Conservation (phyloP, 2,888 invertebrate species). For the Linhomoeus sp. region DNA sequence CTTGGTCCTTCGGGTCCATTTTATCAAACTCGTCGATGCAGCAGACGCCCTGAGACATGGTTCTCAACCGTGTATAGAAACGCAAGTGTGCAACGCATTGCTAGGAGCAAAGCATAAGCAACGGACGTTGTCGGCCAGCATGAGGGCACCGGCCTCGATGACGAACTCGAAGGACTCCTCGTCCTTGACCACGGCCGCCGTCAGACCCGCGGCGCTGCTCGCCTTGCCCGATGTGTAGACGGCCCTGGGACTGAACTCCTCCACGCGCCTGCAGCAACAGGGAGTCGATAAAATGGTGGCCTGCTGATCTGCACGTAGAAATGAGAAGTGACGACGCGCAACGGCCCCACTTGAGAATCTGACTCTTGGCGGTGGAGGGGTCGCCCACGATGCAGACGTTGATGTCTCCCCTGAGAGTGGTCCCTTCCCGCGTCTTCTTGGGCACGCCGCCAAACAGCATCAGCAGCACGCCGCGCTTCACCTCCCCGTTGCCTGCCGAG, state of each 20-base stretch:
- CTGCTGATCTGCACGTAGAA: too few species aligned
- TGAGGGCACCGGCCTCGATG: constrained; percentile 96
- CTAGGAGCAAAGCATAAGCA: constrained; percentile 7
- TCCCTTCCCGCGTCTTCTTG: constrained; percentile 74
- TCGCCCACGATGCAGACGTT: constrained; percentile 96
- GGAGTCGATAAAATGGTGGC: background rate
- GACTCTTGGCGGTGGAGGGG: constrained; percentile 94
- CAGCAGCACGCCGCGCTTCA: constrained; percentile 63
- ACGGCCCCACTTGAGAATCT: constrained; percentile 75
- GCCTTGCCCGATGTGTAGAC: constrained; percentile 98
- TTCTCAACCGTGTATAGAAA: too few species aligned
- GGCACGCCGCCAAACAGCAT: constrained; percentile 94
- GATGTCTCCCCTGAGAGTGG: constrained; percentile 78
- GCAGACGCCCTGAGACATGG: constrained; percentile 52
- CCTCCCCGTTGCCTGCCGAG: constrained; percentile 58
- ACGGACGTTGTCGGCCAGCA: constrained; percentile 80
- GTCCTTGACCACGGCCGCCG: constrained; percentile 91
- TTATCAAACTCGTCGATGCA: constrained; percentile 99
- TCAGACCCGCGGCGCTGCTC: constrained; percentile 87
- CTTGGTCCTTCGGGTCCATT: constrained; percentile 92
- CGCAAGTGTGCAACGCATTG: background rate
- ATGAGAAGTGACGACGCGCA: too few species aligned
- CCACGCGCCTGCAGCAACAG: constrained; percentile 34
- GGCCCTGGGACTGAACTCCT: constrained; percentile 82
- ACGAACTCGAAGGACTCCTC: constrained; percentile 97